Conservation (phyloP, 2,113 vertebrate species). For the Choloepus hoffmanni region DNA sequence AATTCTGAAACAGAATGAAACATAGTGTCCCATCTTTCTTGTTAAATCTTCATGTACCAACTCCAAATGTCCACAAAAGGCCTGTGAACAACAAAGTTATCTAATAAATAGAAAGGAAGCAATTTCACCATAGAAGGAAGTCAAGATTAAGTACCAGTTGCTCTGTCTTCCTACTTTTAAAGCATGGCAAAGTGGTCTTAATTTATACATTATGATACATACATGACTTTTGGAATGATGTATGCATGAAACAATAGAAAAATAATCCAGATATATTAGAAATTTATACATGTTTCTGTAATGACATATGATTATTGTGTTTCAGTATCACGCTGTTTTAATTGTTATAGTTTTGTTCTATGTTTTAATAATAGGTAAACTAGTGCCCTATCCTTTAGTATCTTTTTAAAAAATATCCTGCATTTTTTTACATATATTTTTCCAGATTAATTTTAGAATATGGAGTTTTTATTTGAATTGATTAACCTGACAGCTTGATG, state of each 20-base stretch:
- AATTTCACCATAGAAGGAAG: neutral
- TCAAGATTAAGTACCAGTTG: neutral
- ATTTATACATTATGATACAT: neutral
- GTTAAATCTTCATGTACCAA: neutral
- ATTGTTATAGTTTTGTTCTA: neutral
- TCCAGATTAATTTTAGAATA: conserved; percentile 2
- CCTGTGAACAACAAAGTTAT: neutral
- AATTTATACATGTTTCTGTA: neutral
- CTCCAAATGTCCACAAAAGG: neutral
- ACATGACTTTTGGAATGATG: neutral
- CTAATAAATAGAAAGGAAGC: conserved; percentile 6
- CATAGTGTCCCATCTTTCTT: neutral
- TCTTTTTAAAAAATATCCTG: neutral
- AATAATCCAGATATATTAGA: neutral
- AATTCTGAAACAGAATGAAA: neutral
- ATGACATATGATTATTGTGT: neutral
- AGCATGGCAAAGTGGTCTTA: neutral
- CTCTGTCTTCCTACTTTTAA: neutral
- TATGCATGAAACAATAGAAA: neutral
- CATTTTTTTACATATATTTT: conserved; percentile 26
- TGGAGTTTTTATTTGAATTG: neutral
- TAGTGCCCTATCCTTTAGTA: neutral
- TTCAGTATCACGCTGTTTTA: neutral
- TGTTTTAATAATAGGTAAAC: neutral
- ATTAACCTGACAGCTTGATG: neutral